phyloP scores from a whole-genome alignment of 2,797 vertebrate species.

The Rhabdophis nuchalis region DNA sequence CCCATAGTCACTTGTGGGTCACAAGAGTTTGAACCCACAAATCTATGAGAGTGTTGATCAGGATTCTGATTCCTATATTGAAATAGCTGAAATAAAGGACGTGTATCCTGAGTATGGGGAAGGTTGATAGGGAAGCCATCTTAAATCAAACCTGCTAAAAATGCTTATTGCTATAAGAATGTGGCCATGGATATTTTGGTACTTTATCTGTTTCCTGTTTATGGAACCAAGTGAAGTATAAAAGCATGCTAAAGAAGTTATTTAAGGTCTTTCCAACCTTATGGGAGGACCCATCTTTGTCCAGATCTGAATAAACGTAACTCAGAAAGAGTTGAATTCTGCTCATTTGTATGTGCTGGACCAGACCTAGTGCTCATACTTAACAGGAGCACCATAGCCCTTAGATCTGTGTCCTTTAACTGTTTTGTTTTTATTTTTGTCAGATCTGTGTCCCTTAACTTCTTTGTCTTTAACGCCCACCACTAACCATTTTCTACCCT shows the following conservation, averaged over 20 bases:
- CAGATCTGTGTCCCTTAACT: neutral
- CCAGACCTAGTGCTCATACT: no score
- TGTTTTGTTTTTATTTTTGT: neutral
- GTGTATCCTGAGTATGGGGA: neutral
- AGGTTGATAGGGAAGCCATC: neutral
- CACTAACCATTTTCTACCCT: neutral
- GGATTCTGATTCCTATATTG: neutral
- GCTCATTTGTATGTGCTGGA: no score
- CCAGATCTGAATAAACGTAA: neutral
- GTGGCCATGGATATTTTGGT: neutral
- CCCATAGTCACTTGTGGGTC: neutral
- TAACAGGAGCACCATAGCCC: neutral
- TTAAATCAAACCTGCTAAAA: neutral
- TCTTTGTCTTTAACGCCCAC: neutral
- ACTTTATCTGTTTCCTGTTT: neutral
- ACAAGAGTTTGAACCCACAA: neutral
- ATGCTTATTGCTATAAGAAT: neutral
- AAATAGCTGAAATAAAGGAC: neutral
- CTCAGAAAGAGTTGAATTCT: neutral
- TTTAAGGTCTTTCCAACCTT: neutral
- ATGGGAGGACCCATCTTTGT: neutral
- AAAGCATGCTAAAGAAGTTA: neutral
- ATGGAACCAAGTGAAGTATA: neutral
- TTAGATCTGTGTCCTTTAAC: neutral
- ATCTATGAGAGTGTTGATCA: neutral